Evolutionary conservation across 2,888 invertebrate genomes (phyloP).

Genomic region (Tipula lateralis): DNA sequence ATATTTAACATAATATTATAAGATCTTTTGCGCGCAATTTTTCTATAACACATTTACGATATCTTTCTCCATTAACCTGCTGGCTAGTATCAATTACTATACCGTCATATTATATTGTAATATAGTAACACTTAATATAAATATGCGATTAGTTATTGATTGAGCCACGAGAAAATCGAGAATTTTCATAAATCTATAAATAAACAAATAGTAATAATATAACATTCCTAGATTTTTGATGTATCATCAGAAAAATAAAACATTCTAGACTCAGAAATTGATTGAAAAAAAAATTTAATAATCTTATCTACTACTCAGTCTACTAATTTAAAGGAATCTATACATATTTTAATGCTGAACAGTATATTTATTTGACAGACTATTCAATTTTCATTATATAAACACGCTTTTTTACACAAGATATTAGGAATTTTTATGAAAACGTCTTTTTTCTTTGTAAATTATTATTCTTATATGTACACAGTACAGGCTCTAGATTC

Average conservation of each 20-base stretch:
- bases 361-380: neutral
- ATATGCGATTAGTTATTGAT: neutral
- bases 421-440: neutral
- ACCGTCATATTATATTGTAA: neutral
- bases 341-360: conserved; percentile 7
- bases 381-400: neutral
- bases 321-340: conserved; percentile 11
- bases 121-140: neutral
- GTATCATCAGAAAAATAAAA: neutral
- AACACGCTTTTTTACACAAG: neutral
- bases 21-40: conserved; percentile 4
- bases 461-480: neutral
- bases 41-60: neutral
- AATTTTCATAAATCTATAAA: neutral
- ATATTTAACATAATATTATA: neutral
- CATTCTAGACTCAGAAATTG: neutral
- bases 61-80: neutral
- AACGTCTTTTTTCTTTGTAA: neutral
- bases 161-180: neutral
- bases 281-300: neutral
- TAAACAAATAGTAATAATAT: neutral
- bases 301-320: neutral
- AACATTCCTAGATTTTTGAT: neutral
- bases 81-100: neutral
- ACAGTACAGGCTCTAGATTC: neutral